These are phyloP conservation scores for Myiozetetes cayanensis DNA, from an alignment of 2,113 vertebrate species.

Conservation along the genomic window DNA sequence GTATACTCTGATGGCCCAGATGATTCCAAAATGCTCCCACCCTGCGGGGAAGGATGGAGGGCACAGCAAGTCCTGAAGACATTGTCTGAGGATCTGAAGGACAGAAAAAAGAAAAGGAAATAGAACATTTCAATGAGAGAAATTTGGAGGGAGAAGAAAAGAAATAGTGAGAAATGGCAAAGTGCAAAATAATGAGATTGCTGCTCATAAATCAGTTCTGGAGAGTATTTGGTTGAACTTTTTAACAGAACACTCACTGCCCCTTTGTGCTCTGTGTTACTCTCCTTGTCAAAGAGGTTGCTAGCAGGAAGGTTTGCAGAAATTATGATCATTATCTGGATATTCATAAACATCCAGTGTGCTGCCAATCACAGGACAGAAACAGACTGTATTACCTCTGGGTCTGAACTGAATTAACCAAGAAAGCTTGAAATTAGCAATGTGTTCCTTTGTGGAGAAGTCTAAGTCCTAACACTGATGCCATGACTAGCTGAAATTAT, in stretches of 20 bases:
- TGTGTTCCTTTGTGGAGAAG: neutral
- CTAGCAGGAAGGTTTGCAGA: neutral
- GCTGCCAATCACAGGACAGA: neutral
- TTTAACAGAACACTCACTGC: neutral
- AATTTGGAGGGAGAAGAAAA: neutral
- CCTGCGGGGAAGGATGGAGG: rapidly evolving
- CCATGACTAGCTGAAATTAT: neutral
- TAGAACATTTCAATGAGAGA: neutral
- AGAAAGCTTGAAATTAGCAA: neutral
- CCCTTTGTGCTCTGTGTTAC: neutral
- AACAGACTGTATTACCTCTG: neutral
- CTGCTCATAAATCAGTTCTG: neutral
- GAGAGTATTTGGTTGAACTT: neutral
- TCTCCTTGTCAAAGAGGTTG: neutral
- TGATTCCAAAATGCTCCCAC: neutral
- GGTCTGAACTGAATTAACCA: neutral
- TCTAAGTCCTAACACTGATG: neutral
- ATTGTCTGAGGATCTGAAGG: neutral
- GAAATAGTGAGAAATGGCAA: neutral
- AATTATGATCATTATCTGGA: neutral
- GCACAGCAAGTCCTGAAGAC: neutral
- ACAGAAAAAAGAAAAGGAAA: neutral
- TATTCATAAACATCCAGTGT: neutral
- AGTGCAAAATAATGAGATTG: neutral
- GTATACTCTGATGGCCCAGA: rapidly evolving